Base-by-base conservation (phyloP, 2,113 vertebrate species). In the Phocoena phocoena region DNA sequence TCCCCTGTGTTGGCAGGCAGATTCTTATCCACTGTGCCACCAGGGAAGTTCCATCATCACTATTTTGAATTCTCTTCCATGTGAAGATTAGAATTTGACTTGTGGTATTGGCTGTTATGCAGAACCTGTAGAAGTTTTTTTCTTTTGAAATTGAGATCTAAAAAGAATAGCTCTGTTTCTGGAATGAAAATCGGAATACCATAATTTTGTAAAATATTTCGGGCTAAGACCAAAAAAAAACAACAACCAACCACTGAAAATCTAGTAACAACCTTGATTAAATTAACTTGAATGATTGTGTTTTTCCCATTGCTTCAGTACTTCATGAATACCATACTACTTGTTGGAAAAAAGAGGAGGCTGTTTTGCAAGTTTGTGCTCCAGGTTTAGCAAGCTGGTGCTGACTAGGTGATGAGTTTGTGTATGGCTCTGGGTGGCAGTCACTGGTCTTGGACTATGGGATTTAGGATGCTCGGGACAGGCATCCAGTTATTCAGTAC, bases 121-220 rank as follows among this genome's bases (percentile, higher is more conserved):
- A 41, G 41, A 87, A 73, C 8, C 20, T 53, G 0, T 74, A 74
- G 55, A 36, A 3, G 12, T 38, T 70, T 50, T 94, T 77, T 79
- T 55, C 74, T 74, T 70, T 82, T 88, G 26, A 82, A 96, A 91
- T 31, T 96, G 15, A 83, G 60, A 41, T 88, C 47, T 80, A 50
- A 81, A 81, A 94, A 94, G 65, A 91, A 31, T 38, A 74, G 25
- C 11, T 41, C 77, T 83, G 53, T 92, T 77, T 88, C 70, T 95
- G 70, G 55, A 79, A 63, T 92, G 13, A 96, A 83, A 96, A 88
- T 84, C 73, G 44, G 62, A 82, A 77, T 70, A 70, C 10, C 6
- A 9, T 77, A 55, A 55, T 88, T 70, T 96, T 82, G 7, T 76
- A 41, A 90, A 90, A 73, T 86, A 76, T 94, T 96, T 91, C 67